phyloP scores from a whole-genome alignment of 2,113 vertebrate species.

The Callorhinus ursinus region DNA sequence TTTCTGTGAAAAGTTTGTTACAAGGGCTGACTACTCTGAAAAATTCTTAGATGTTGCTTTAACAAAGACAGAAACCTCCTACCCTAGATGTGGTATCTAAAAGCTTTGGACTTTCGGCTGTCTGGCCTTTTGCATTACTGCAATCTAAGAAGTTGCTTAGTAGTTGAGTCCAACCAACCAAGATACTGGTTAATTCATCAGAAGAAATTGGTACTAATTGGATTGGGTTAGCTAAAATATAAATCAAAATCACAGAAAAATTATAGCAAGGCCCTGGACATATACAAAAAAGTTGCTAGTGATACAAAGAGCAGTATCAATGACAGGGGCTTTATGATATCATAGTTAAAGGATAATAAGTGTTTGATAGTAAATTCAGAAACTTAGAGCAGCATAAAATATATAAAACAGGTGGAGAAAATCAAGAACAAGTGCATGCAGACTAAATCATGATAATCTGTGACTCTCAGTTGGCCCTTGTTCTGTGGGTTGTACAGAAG shows the following conservation, averaged over 20 bases:
- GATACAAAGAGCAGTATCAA: background rate
- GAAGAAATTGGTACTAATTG: background rate
- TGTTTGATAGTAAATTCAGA: background rate
- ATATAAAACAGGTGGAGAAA: background rate
- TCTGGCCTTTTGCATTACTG: background rate
- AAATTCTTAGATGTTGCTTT: background rate
- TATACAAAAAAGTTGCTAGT: background rate
- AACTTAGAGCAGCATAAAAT: background rate
- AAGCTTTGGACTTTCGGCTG: background rate
- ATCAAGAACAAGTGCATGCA: background rate
- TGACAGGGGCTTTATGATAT: background rate
- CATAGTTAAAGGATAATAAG: background rate
- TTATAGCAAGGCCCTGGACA: background rate
- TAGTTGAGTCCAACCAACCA: background rate
- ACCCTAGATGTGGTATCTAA: background rate
- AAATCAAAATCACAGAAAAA: background rate
- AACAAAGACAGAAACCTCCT: background rate
- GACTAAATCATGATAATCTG: background rate
- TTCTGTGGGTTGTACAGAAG: background rate
- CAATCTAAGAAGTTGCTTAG: background rate
- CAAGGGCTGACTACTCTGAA: background rate
- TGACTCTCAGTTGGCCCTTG: background rate
- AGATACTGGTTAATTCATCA: background rate
- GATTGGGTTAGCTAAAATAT: background rate
- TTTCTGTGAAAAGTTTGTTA: conserved; percentile 13